Conservation (phyloP, 1,140 invertebrate species). For the Calycopis cecrops region DNA sequence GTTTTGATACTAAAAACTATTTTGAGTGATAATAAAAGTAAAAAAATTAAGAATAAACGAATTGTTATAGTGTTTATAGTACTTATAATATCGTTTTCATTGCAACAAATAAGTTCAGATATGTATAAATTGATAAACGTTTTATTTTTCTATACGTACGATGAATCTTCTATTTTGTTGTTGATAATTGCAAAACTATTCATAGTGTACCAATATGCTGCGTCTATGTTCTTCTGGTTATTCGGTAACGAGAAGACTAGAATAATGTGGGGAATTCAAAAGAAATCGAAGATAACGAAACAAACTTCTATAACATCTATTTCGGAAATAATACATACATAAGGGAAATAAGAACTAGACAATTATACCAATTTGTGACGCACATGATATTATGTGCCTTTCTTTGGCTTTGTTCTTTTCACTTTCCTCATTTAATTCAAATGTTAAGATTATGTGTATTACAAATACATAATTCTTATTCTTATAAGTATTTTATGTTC, state of each 20-base stretch:
- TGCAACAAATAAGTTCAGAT: constrained; percentile 52
- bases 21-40: constrained; percentile 38
- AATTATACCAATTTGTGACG: too few relatives aligned
- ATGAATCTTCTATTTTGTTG: constrained; percentile 21
- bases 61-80: constrained; percentile 48
- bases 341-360: too few relatives aligned
- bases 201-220: constrained; percentile 48
- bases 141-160: constrained; percentile 15
- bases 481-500: too few relatives aligned
- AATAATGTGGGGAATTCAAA: constrained; percentile 43
- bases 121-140: constrained; percentile 37
- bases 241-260: constrained; percentile 57
- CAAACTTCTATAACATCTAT: background rate
- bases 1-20: constrained; percentile 41
- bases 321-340: too few relatives aligned
- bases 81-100: constrained; percentile 51
- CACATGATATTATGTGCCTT: too few relatives aligned
- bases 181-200: constrained; percentile 39
- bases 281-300: constrained; percentile 4
- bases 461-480: too few relatives aligned
- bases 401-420: too few relatives aligned
- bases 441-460: too few relatives aligned
- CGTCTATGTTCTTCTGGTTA: constrained; percentile 62
- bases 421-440: too few relatives aligned
- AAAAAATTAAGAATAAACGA: constrained; percentile 33